phyloP scores from a whole-genome alignment of 2,797 vertebrate genomes.

The Nannoperca australis region DNA sequence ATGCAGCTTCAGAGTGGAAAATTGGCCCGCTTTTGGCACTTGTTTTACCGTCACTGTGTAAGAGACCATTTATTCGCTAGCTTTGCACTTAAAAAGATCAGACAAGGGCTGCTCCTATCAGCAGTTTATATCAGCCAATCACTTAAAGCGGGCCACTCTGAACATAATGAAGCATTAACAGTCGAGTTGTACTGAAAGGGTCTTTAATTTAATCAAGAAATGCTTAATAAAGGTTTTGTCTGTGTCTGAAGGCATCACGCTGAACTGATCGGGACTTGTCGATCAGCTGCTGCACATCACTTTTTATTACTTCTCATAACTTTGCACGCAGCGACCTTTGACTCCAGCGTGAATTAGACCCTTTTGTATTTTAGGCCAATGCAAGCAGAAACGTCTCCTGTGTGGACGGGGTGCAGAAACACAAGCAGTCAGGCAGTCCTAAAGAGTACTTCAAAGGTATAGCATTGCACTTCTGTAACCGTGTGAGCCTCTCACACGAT shows the following conservation, averaged over 20 bases:
- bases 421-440: too few relatives aligned
- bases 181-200: slow-evolving; percentile 76
- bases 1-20: slow-evolving; percentile 74
- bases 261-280: slow-evolving; percentile 46
- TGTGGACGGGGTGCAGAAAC: too few relatives aligned
- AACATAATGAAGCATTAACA: slow-evolving; percentile 87
- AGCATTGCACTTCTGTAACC: too few relatives aligned
- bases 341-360: slow-evolving; percentile 4
- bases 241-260: slow-evolving; percentile 49
- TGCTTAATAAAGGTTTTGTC: slow-evolving; percentile 81
- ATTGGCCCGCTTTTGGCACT: slow-evolving; percentile 81
- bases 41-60: slow-evolving; percentile 75
- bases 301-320: background rate
- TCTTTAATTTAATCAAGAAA: slow-evolving; percentile 84
- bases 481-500: too few relatives aligned
- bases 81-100: slow-evolving; percentile 87
- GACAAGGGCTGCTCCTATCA: slow-evolving; percentile 85
- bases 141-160: slow-evolving; percentile 84
- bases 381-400: too few relatives aligned
- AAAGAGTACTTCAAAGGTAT: too few relatives aligned
- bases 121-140: slow-evolving; percentile 88
- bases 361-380: slow-evolving; percentile 8
- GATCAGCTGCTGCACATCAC: slow-evolving; percentile 40
- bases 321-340: slow-evolving; percentile 15
- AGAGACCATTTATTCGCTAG: slow-evolving; percentile 83